Conservation (phyloP, 1,140 invertebrate genomes). For the Charaxes varanes region DNA sequence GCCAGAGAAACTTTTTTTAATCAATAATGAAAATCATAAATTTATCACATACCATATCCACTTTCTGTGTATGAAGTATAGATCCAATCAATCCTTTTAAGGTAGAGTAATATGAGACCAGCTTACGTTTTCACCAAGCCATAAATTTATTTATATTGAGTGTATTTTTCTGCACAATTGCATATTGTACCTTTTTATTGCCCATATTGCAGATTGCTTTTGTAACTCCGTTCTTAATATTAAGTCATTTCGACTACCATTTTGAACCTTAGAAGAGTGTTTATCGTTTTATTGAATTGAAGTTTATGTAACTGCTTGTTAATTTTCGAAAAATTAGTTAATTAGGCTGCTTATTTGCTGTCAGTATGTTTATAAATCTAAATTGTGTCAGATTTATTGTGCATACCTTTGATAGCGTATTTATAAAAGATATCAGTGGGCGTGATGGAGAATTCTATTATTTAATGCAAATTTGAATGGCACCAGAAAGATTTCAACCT, state of each 20-base stretch:
- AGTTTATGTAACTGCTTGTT: too few relatives aligned
- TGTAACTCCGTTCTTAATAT: conserved; percentile 10
- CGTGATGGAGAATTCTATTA: too few relatives aligned
- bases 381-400: too few relatives aligned
- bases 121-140: conserved; percentile 20
- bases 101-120: conserved; percentile 19
- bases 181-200: conserved; percentile 13
- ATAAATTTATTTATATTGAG: conserved; percentile 22
- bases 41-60: conserved; percentile 21
- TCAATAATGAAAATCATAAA: conserved; percentile 17
- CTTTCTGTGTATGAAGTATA: conserved; percentile 25
- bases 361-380: too few relatives aligned
- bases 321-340: too few relatives aligned
- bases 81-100: conserved; percentile 20
- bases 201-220: conserved; percentile 2
- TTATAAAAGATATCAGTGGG: too few relatives aligned
- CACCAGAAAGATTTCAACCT: too few relatives aligned
- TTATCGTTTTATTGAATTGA: too few relatives aligned
- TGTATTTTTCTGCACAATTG: conserved; percentile 16
- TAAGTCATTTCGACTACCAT: neutral
- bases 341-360: too few relatives aligned
- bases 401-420: too few relatives aligned
- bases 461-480: too few relatives aligned
- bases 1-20: conserved; percentile 5
- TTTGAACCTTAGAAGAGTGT: too few relatives aligned